These are phyloP conservation scores for Hyperopisus bebe DNA, from an alignment of 2,113 vertebrate genomes.

Conservation along the genomic window DNA sequence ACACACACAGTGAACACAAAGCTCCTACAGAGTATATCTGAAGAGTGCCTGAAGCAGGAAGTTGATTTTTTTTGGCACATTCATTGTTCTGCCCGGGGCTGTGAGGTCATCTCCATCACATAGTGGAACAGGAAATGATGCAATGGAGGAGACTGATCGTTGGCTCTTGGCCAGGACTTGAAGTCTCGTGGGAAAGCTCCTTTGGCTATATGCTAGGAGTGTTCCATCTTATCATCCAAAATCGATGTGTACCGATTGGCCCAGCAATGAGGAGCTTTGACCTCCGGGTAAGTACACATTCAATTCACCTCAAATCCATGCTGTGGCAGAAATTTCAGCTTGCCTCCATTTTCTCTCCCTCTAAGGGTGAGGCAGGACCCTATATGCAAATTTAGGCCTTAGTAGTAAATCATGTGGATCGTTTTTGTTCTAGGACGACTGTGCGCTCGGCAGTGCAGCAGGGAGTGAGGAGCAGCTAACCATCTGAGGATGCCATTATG, in stretches of 20 bases:
- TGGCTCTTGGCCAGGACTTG: conserved; percentile 15
- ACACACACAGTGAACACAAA: not conserved
- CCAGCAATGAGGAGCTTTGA: not conserved
- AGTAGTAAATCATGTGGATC: not conserved
- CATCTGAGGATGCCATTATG: not conserved
- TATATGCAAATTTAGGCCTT: not conserved
- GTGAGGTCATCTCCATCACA: conserved; percentile 56
- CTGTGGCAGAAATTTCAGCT: not conserved
- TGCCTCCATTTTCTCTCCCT: not conserved
- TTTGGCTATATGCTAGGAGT: not conserved
- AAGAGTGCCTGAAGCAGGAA: conserved; percentile 24
- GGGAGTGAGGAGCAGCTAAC: not conserved
- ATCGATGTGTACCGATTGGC: not conserved
- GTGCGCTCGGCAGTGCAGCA: not conserved
- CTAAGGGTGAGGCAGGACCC: not conserved
- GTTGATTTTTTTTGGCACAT: conserved; percentile 20
- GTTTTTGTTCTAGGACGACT: conserved; percentile 2
- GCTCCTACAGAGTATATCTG: not conserved
- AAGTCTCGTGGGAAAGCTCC: conserved; percentile 14
- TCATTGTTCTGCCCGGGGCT: conserved; percentile 52
- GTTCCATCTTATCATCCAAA: not conserved
- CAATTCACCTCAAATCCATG: not conserved
- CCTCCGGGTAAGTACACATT: not conserved
- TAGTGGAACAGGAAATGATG: conserved; percentile 41
- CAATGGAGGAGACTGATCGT: conserved; percentile 21